Evolutionary conservation across 1,140 invertebrate genomes (phyloP).

Genomic region (Diuraphis noxia): DNA sequence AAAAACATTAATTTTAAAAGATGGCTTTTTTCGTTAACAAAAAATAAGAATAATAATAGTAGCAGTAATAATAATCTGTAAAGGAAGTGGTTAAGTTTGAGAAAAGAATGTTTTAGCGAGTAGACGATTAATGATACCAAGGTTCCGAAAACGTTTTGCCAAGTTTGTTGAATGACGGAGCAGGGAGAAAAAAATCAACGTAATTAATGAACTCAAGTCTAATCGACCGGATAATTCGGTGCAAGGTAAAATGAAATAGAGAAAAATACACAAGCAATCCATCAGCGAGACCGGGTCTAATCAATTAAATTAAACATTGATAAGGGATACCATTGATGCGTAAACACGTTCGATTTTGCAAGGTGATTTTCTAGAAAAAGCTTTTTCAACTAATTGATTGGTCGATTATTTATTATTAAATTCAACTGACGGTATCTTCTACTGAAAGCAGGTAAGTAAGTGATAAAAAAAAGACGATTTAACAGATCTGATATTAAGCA

Average conservation of each 20-base stretch:
- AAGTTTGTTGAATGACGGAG: constrained; percentile 38
- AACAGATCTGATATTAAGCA: neutral
- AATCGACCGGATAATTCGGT: constrained; percentile 35
- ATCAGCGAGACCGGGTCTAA: constrained; percentile 22
- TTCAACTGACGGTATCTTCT: neutral
- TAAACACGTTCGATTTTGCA: constrained; percentile 18
- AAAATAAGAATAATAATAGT: neutral
- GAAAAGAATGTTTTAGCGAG: constrained; percentile 14
- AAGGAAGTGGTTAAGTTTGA: neutral
- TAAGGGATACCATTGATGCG: constrained; percentile 39
- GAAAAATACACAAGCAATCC: constrained; percentile 33
- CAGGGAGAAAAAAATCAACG: constrained; percentile 15
- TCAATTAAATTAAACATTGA: constrained; percentile 51
- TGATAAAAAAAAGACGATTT: neutral
- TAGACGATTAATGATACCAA: constrained; percentile 22
- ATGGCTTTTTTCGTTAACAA: neutral
- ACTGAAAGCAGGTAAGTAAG: neutral
- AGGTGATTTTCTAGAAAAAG: constrained; percentile 32
- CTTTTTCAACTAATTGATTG: constrained; percentile 43
- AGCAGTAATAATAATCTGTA: neutral
- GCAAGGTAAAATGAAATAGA: constrained; percentile 28
- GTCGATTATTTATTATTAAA: constrained; percentile 35
- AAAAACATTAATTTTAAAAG: neutral
- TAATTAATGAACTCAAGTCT: constrained; percentile 38
- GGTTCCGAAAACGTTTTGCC: constrained; percentile 21